Conservation (phyloP, 2,797 vertebrate species). For the Xyrichtys novacula region DNA sequence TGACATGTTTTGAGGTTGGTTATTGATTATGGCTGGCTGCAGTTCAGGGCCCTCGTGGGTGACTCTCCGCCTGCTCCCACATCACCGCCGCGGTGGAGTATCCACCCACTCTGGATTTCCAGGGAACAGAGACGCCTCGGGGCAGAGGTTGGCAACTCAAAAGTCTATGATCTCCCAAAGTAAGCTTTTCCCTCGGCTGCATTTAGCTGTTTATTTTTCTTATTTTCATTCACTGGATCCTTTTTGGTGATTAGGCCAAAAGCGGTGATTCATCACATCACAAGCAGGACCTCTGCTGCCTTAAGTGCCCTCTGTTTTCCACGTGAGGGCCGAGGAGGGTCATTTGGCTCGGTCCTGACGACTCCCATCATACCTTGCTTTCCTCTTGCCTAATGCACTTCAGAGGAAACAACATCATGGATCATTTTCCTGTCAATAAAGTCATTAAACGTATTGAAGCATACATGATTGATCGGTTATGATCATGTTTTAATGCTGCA, state of each 20-base stretch:
- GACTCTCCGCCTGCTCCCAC: slow-evolving; percentile 46
- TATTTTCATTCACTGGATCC: slow-evolving; percentile 54
- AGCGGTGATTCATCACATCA: slow-evolving; percentile 60
- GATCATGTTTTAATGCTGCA: slow-evolving; percentile 47
- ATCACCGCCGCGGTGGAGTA: not conserved
- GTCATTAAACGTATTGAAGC: slow-evolving; percentile 56
- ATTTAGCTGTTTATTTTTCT: slow-evolving; percentile 60
- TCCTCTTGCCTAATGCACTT: slow-evolving; percentile 59
- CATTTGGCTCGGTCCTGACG: slow-evolving; percentile 27
- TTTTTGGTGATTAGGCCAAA: slow-evolving; percentile 48
- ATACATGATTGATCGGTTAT: slow-evolving; percentile 51
- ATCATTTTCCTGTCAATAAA: slow-evolving; percentile 65
- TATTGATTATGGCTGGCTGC: slow-evolving; percentile 76
- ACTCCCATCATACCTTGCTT: slow-evolving; percentile 41
- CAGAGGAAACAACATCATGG: slow-evolving; percentile 41
- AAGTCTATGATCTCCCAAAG: slow-evolving; percentile 14
- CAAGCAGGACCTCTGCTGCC: slow-evolving; percentile 50
- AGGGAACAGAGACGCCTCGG: slow-evolving; percentile 34
- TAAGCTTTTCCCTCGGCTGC: slow-evolving; percentile 37
- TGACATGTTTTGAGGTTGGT: slow-evolving; percentile 69
- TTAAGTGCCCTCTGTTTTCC: slow-evolving; percentile 37
- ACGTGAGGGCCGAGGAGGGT: slow-evolving; percentile 22
- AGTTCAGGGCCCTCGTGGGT: slow-evolving; percentile 56
- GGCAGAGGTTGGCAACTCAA: slow-evolving; percentile 25
- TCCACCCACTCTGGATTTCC: slow-evolving; percentile 34